Percentiles rank a stretch among this genome's conserved stretches.
These are phyloP conservation scores for Acromyrmex charruanus DNA, from an alignment of 1,140 invertebrate genomes.

Conservation along the genomic window DNA sequence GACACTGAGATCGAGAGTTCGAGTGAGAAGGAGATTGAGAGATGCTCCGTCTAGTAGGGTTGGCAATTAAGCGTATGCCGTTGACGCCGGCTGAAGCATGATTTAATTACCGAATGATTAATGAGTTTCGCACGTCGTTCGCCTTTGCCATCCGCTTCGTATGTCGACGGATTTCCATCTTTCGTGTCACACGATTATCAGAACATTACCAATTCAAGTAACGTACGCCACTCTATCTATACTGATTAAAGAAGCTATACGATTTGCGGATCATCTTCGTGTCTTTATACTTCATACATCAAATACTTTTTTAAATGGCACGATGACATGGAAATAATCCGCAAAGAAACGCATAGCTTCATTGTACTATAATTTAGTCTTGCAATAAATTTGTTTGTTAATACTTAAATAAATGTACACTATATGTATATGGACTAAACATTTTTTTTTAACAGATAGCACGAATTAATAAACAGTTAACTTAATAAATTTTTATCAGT, in stretches of 20 bases:
- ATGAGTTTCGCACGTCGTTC: constrained; percentile 75
- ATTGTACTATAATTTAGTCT: background rate
- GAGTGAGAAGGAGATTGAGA: constrained; percentile 55
- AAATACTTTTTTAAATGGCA: too few relatives aligned
- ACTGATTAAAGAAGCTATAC: background rate
- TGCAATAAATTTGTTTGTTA: background rate
- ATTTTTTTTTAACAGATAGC: background rate
- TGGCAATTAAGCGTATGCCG: constrained; percentile 78
- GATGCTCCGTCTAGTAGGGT: constrained; percentile 57
- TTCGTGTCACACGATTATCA: constrained; percentile 55
- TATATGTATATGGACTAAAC: background rate
- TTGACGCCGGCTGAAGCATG: constrained; percentile 80
- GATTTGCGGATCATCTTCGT: too few relatives aligned
- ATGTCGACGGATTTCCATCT: constrained; percentile 68
- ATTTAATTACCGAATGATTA: constrained; percentile 83
- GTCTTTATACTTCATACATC: too few relatives aligned
- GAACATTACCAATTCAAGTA: constrained; percentile 17
- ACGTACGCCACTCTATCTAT: background rate
- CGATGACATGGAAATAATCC: too few relatives aligned
- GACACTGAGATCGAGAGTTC: constrained; percentile 44
- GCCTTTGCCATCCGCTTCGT: constrained; percentile 42
- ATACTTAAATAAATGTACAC: background rate
- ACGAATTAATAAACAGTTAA: background rate
- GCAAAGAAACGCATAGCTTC: too few relatives aligned
- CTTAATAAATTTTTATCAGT: background rate